Evolutionary conservation across 2,113 vertebrate species (phyloP), one percentile per base, ranked within the genome.

Genomic region (Megalops atlanticus): DNA sequence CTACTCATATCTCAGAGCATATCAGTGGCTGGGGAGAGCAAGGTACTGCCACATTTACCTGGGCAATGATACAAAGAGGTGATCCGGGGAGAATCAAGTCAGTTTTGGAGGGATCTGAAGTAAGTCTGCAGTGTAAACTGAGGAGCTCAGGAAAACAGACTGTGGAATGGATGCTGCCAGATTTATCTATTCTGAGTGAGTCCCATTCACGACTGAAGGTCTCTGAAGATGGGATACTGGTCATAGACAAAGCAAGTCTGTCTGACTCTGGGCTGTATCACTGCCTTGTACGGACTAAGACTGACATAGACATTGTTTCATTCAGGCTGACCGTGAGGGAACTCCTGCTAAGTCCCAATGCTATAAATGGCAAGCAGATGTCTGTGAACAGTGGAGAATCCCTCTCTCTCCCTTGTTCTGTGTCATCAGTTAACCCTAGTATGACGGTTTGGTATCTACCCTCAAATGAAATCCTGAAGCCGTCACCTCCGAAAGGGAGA

Each of bases 111-210:
- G 91, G 92, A 21, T 90, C 92, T 52, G 89, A 90, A 68, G 89
- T 91, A 72, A 70, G 49, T 68, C 79, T 95, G 47, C 83, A 89
- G 35, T 95, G 94, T 77, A 86, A 80, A 21, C 83, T 93, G 35
- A 77, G 88, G 38, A 89, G 91, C 21, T 92, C 91, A 40, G 84
- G 87, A n/a, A 77, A 88, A 0, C 82, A 85, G 15, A 16, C 87
- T 31, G 85, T 91, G 38, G 91, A 94, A 68, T 95, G 94, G 94
- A 92, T 94, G 83, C 91, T 92, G 81, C 93, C 94, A 43, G 93
- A 95, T 84, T 85, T 93, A 79, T 92, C 92, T 1, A 49, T 88
- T 15, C 76, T 92, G 8, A 91, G 94, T 71, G 86, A 82, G n/a
- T 70, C 76, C 11, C 81, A 87, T 68, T 84, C 87, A 27, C 84